Conservation (phyloP, 2,888 invertebrate genomes). For the Synanthedon tipuliformis region DNA sequence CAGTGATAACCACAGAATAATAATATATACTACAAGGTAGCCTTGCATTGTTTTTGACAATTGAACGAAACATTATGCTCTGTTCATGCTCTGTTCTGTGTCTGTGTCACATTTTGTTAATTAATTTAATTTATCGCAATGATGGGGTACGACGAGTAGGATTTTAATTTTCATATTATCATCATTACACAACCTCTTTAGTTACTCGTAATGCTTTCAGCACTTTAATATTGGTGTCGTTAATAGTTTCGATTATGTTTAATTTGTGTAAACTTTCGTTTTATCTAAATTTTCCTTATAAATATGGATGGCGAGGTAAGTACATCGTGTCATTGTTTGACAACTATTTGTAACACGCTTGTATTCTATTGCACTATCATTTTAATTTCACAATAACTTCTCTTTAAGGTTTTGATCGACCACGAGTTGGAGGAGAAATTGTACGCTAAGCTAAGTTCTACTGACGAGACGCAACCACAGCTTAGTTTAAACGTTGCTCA, state of each 20-base stretch:
- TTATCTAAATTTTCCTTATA: slow-evolving; percentile 45
- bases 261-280: slow-evolving; percentile 48
- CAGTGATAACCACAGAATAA: no score
- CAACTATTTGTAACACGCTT: slow-evolving; percentile 8
- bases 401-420: slow-evolving; percentile 61
- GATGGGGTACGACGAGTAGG: neutral
- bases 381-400: slow-evolving; percentile 3
- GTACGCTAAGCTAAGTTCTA: slow-evolving; percentile 62
- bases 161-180: slow-evolving; percentile 4
- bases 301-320: slow-evolving; percentile 63
- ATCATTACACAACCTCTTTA: slow-evolving; percentile 36
- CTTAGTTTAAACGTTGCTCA: slow-evolving; percentile 25
- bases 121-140: no score
- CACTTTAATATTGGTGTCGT: slow-evolving; percentile 41
- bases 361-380: neutral
- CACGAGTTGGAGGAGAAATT: slow-evolving; percentile 60
- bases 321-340: slow-evolving; percentile 19
- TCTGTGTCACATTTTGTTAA: no score
- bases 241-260: slow-evolving; percentile 58
- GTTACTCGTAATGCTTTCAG: slow-evolving; percentile 53
- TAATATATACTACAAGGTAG: no score
- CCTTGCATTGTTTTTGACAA: no score
- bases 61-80: no score
- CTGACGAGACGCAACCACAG: slow-evolving; percentile 37
- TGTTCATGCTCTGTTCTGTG: no score